These are phyloP conservation scores for Calonectris borealis DNA, from an alignment of 2,113 vertebrate genomes.

Conservation along the genomic window DNA sequence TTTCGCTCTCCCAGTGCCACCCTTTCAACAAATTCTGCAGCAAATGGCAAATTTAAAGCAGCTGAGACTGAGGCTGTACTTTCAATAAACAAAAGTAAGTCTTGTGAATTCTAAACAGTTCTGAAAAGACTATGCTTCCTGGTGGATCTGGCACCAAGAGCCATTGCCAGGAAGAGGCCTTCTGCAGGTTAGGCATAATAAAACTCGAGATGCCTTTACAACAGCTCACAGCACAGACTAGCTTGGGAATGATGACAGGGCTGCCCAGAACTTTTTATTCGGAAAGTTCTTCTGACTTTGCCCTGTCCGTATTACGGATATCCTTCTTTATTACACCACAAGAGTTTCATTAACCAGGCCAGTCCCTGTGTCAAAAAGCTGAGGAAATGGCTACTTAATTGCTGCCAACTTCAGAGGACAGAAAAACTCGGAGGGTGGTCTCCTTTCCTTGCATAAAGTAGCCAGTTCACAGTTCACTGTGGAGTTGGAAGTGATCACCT, in stretches of 20 bases:
- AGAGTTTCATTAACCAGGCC: background rate
- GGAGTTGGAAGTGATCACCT: background rate
- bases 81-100: constrained; percentile 17
- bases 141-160: background rate
- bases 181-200: constrained; percentile 5
- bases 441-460: background rate
- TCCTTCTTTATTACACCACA: background rate
- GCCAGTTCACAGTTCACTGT: background rate
- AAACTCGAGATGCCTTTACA: background rate
- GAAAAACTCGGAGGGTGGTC: constrained; percentile 1
- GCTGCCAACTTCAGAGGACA: constrained; percentile 13
- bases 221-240: background rate
- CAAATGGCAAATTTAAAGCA: constrained; percentile 45
- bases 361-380: background rate
- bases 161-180: constrained; percentile 40
- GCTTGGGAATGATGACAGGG: background rate
- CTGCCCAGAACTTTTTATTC: background rate
- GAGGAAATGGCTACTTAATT: background rate
- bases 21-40: constrained; percentile 5
- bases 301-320: background rate
- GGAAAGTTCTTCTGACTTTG: background rate
- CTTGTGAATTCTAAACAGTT: constrained; percentile 38
- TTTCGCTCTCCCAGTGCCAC: background rate
- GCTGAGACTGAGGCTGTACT: constrained; percentile 2
- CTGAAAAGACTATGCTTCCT: constrained; percentile 39